A percentile compares a stretch with the other conserved stretches of the same genome.
Conservation (phyloP, 2,888 invertebrate genomes). For the Mellilla xanthometata region DNA sequence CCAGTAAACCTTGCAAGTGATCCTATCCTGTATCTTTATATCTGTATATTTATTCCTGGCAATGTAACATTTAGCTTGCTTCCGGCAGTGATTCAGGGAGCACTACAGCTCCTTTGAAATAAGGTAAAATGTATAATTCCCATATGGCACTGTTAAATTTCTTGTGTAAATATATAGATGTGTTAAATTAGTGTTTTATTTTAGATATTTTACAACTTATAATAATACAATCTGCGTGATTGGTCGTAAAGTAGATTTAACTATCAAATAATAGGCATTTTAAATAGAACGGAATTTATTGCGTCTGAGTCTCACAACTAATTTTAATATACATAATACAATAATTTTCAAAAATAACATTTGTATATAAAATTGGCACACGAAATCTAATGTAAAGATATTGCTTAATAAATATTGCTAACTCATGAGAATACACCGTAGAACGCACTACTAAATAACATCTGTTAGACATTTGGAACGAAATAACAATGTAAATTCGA, state of each 20-base stretch:
- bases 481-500: conserved; percentile 18
- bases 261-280: conserved; percentile 3
- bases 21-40: conserved; percentile 42
- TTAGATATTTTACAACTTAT: background rate
- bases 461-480: conserved; percentile 7
- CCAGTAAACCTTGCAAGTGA: conserved; percentile 43
- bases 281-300: conserved; percentile 20
- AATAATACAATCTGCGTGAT: too few relatives aligned
- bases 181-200: conserved; percentile 73
- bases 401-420: too few relatives aligned
- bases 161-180: conserved; percentile 82
- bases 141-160: conserved; percentile 79
- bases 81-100: conserved; percentile 48
- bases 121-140: conserved; percentile 63
- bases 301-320: conserved; percentile 14
- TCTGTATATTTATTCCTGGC: conserved; percentile 55
- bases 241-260: too few relatives aligned
- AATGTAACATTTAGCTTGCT: conserved; percentile 63
- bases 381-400: conserved; percentile 15
- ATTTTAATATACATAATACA: background rate
- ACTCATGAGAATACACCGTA: conserved; percentile 21
- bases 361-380: conserved; percentile 18
- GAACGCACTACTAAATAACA: conserved; percentile 1
- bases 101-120: conserved; percentile 57
- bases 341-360: conserved; percentile 24